These are phyloP conservation scores for Idris sp. DNA, from an alignment of 1,140 invertebrate genomes.

Conservation along the genomic window DNA sequence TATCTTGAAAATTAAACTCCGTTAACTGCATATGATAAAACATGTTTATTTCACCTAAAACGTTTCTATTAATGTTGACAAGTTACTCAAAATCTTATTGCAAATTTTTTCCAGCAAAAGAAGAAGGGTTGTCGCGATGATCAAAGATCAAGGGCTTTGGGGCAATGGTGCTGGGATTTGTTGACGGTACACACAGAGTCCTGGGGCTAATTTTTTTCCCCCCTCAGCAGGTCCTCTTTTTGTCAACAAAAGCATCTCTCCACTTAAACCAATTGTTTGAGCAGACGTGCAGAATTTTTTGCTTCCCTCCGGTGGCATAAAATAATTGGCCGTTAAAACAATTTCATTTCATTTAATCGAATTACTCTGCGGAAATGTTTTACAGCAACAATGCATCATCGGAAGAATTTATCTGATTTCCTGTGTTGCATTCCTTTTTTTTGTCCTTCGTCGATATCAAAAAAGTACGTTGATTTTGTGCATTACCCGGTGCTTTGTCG, in stretches of 20 bases:
- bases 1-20: too few species aligned
- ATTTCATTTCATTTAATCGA: slow-evolving; percentile 36
- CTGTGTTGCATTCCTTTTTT: too few species aligned
- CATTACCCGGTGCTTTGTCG: slow-evolving; percentile 67
- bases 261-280: slow-evolving; percentile 42
- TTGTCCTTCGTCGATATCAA: too few species aligned
- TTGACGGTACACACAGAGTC: slow-evolving; percentile 41
- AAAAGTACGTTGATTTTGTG: slow-evolving; percentile 50
- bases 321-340: slow-evolving; percentile 31
- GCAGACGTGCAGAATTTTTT: too few species aligned
- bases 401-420: too few species aligned
- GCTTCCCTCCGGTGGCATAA: too few species aligned
- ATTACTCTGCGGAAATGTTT: too few species aligned
- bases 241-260: slow-evolving; percentile 35
- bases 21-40: too few species aligned
- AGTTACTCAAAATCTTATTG: too few species aligned
- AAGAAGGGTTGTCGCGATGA: slow-evolving; percentile 35
- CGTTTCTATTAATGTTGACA: too few species aligned
- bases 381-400: too few species aligned
- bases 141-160: slow-evolving; percentile 41
- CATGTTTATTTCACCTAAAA: too few species aligned
- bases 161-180: slow-evolving; percentile 29
- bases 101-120: slow-evolving; percentile 16
- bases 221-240: background rate
- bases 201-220: slow-evolving; percentile 23